Evolutionary conservation across 92 coral and sea anemone species (phyloP).

Genomic region (Desmophyllum pertusum): DNA sequence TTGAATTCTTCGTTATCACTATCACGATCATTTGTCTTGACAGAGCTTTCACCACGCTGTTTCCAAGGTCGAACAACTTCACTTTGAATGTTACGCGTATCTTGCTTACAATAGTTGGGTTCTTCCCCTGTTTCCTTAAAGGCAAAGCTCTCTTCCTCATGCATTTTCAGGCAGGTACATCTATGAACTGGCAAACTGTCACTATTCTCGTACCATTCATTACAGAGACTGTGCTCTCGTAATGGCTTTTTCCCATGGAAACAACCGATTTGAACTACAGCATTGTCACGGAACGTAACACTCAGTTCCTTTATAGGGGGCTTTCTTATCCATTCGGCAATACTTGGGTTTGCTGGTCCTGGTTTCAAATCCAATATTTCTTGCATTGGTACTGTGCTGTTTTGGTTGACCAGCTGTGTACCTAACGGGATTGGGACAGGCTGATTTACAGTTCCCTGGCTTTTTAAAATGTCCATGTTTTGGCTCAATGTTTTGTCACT

Average conservation of each 20-base stretch:
- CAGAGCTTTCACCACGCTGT: background rate
- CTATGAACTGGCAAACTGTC: no score
- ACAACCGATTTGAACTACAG: slow-evolving; percentile 35
- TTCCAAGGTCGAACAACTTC: background rate
- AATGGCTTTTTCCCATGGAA: slow-evolving; percentile 47
- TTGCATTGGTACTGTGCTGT: background rate
- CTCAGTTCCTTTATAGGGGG: slow-evolving; percentile 53
- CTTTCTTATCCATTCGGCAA: slow-evolving; percentile 62
- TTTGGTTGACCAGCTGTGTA: background rate
- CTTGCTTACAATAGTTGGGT: background rate
- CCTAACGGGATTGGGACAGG: background rate
- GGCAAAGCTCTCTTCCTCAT: background rate
- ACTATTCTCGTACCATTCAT: background rate
- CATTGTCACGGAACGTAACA: slow-evolving; percentile 43
- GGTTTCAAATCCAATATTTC: background rate
- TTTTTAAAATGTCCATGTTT: background rate
- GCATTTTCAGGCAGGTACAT: background rate
- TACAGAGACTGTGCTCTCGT: no score
- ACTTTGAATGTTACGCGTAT: background rate
- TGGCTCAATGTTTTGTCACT: background rate
- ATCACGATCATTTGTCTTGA: background rate
- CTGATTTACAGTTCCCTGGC: background rate
- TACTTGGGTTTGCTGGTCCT: background rate
- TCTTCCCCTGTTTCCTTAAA: background rate
- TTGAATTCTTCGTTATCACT: background rate